Conservation (phyloP, 2,797 vertebrate genomes). For the Helostoma temminkii region DNA sequence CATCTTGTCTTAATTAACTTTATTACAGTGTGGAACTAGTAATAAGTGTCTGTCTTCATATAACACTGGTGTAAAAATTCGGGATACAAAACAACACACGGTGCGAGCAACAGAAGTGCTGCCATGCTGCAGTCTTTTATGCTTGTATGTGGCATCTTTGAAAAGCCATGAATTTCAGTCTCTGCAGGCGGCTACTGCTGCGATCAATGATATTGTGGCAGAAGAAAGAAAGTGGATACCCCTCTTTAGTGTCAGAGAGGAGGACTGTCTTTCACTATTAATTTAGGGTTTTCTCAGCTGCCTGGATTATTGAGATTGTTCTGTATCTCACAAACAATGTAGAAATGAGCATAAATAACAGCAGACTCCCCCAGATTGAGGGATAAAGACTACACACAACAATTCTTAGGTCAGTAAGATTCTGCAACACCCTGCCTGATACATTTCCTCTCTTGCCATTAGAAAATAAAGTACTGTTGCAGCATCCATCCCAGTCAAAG, state of each 20-base stretch:
- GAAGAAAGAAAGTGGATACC: conserved; percentile 9
- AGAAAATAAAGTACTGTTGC: conserved; percentile 30
- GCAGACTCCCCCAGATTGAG: conserved; percentile 5
- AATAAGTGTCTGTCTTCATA: conserved; percentile 13
- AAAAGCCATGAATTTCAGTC: conserved; percentile 21
- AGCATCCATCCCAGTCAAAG: neutral
- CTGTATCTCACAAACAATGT: conserved; percentile 17
- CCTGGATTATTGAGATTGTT: conserved; percentile 22
- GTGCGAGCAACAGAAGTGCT: conserved; percentile 4
- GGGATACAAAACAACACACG: no score
- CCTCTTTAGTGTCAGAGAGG: conserved; percentile 32
- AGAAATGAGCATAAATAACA: conserved; percentile 59
- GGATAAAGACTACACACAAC: conserved; percentile 22
- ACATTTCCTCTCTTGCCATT: neutral
- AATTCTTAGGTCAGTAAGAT: conserved; percentile 13
- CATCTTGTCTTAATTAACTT: conserved; percentile 48
- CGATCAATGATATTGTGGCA: conserved; percentile 11
- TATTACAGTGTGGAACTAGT: conserved; percentile 61
- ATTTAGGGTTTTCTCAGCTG: conserved; percentile 35
- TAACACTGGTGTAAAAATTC: conserved; percentile 38
- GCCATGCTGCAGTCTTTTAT: conserved; percentile 8
- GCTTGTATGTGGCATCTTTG: no score
- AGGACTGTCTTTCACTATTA: conserved; percentile 11
- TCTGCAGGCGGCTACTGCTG: conserved; percentile 21
- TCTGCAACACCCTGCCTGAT: conserved; percentile 1